Conservation (phyloP, 2,113 vertebrate genomes). For the Elephas maximus region DNA sequence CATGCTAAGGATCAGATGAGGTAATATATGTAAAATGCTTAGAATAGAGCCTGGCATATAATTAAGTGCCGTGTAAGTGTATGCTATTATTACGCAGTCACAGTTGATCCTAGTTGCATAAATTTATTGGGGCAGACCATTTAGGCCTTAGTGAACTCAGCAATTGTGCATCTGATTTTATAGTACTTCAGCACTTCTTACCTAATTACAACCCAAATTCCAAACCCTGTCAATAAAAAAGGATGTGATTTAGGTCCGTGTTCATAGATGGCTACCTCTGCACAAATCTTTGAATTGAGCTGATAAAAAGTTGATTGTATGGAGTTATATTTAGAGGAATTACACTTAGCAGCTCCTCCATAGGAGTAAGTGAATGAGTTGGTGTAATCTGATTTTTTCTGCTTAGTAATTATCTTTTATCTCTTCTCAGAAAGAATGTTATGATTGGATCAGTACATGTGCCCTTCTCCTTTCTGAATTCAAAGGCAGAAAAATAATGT, state of each 20-base stretch:
- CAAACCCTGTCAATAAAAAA: background rate
- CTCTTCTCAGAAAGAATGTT: constrained; percentile 89
- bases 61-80: constrained; percentile 1
- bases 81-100: background rate
- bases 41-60: background rate
- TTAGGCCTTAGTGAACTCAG: background rate
- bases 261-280: background rate
- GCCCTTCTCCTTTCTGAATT: constrained; percentile 89
- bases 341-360: background rate
- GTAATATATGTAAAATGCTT: no score
- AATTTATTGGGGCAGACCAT: background rate
- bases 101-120: background rate
- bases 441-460: constrained; percentile 90
- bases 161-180: constrained; percentile 16
- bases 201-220: background rate
- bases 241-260: background rate
- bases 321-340: background rate
- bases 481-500: constrained; percentile 78
- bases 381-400: background rate
- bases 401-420: constrained; percentile 58
- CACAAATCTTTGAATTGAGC: background rate
- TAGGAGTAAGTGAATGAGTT: constrained; percentile 38
- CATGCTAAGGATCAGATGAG: background rate
- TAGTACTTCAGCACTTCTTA: background rate
- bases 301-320: background rate